These are phyloP conservation scores for Cygnus atratus DNA, from an alignment of 2,113 vertebrate genomes.

Conservation along the genomic window DNA sequence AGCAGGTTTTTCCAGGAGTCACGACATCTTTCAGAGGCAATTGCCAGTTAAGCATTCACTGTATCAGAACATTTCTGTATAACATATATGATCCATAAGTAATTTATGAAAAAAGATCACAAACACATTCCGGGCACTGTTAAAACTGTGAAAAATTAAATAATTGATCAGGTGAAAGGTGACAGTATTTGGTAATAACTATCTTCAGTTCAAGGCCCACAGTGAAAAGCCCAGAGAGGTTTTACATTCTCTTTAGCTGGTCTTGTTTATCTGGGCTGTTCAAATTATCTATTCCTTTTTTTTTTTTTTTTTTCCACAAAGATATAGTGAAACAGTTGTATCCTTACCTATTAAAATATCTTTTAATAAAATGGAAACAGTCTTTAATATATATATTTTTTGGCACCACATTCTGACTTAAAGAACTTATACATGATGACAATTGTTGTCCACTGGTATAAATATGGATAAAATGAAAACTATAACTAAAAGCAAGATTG, in stretches of 20 bases:
- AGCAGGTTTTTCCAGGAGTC: neutral
- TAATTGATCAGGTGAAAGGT: neutral
- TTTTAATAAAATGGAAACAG: neutral
- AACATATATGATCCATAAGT: neutral
- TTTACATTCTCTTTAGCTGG: neutral
- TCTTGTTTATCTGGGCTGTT: neutral
- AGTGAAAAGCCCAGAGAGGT: neutral
- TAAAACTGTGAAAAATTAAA: neutral
- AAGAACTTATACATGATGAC: neutral
- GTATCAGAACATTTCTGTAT: neutral
- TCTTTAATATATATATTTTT: neutral
- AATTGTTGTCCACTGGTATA: neutral
- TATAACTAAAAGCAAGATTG: neutral
- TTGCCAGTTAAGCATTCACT: neutral
- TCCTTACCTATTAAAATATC: neutral
- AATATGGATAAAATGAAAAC: neutral
- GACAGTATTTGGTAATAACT: neutral
- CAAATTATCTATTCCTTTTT: neutral
- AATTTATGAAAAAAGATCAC: neutral
- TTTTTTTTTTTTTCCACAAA: neutral
- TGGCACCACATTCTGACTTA: neutral
- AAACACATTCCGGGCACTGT: neutral
- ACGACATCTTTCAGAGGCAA: neutral
- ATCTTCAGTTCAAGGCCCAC: neutral
- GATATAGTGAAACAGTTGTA: neutral